phyloP scores from a whole-genome alignment of 2,888 invertebrate genomes.

The Crossocerus cetratus region DNA sequence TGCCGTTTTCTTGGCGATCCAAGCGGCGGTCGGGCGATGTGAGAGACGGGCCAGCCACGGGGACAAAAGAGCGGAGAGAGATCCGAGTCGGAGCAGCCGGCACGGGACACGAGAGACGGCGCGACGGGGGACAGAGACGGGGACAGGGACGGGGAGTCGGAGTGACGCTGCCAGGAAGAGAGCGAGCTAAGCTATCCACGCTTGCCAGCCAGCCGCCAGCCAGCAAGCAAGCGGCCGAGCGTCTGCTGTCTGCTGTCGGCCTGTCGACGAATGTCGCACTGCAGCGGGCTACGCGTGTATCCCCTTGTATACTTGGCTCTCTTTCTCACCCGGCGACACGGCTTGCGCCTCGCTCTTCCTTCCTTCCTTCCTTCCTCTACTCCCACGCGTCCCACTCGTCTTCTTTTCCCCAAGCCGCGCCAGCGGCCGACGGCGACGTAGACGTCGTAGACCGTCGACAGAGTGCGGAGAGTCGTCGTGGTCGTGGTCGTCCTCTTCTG shows the following conservation, averaged over 20 bases:
- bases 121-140: too few species aligned
- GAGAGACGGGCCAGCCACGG: background rate
- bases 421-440: too few species aligned
- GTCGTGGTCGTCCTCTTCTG: too few species aligned
- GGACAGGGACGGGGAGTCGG: too few species aligned
- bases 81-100: background rate
- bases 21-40: background rate
- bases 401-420: background rate
- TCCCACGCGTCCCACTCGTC: too few species aligned
- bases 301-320: too few species aligned
- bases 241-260: too few species aligned
- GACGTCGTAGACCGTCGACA: too few species aligned
- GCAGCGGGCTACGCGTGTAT: slow-evolving; percentile 24
- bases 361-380: background rate
- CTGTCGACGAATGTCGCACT: slow-evolving; percentile 56
- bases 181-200: too few species aligned
- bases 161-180: too few species aligned
- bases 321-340: slow-evolving; percentile 7
- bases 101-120: background rate
- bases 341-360: slow-evolving; percentile 21
- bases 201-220: too few species aligned
- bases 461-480: too few species aligned
- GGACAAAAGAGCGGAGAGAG: background rate
- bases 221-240: slow-evolving; percentile 25
- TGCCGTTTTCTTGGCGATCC: background rate